Percentiles rank a stretch among this genome's conserved stretches.
These are phyloP conservation scores for Characodon lateralis DNA, from an alignment of 2,797 vertebrate genomes.

Conservation along the genomic window DNA sequence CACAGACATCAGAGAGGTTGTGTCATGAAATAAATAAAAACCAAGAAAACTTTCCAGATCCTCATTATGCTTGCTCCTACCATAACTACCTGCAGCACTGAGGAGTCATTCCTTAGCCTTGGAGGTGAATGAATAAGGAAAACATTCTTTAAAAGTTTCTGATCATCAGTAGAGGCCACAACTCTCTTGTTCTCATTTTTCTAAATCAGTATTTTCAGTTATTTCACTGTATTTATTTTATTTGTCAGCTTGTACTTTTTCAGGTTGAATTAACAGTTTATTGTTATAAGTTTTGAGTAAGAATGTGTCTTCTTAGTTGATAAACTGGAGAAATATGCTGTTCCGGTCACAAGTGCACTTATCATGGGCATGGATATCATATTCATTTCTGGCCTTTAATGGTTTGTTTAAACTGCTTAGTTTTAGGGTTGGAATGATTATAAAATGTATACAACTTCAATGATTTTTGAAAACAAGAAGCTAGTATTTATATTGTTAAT, in stretches of 20 bases:
- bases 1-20: background rate
- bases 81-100: background rate
- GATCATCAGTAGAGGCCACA: background rate
- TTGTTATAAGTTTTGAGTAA: background rate
- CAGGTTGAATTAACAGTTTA: background rate
- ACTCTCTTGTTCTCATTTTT: background rate
- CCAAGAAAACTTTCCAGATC: background rate
- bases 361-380: too few species aligned
- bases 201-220: background rate
- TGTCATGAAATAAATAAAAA: background rate
- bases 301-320: too few species aligned
- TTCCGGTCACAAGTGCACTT: too few species aligned
- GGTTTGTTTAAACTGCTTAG: background rate
- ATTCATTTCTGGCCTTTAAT: too few species aligned
- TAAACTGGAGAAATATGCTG: too few species aligned
- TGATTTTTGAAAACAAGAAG: background rate
- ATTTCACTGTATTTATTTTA: background rate
- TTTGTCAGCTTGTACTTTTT: background rate
- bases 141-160: background rate
- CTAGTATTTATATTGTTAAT: background rate
- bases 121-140: background rate
- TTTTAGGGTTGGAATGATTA: background rate
- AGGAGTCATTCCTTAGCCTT: background rate
- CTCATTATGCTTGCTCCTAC: background rate
- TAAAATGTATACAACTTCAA: background rate